These are phyloP conservation scores for Bettongia penicillata DNA, from an alignment of 2,113 vertebrate genomes.

Conservation along the genomic window DNA sequence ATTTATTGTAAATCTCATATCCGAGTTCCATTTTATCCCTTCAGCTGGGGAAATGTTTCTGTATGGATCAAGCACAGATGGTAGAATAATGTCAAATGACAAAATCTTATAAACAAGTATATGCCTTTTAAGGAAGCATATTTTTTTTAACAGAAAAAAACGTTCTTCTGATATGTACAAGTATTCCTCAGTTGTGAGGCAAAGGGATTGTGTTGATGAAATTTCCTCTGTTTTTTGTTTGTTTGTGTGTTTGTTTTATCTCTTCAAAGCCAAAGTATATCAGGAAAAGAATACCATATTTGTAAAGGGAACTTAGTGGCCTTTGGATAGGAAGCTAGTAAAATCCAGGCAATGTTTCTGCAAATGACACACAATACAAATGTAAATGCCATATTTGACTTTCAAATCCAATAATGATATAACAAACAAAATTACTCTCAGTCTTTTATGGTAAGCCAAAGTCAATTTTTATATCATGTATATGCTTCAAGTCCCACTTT, in stretches of 20 bases:
- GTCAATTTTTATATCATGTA: conserved; percentile 1
- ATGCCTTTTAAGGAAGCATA: not conserved
- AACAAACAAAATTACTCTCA: conserved; percentile 60
- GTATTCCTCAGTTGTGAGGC: conserved; percentile 48
- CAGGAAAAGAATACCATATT: conserved; percentile 24
- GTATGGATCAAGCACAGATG: conserved; percentile 4
- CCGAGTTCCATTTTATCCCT: conserved; percentile 12
- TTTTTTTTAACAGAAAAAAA: conserved; percentile 60
- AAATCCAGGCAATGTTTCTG: conserved; percentile 54
- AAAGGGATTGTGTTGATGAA: conserved; percentile 21
- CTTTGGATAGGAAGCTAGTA: conserved; percentile 54
- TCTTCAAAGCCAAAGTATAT: conserved; percentile 24
- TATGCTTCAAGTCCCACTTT: conserved; percentile 1
- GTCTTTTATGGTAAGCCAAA: not conserved
- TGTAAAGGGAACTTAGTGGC: not conserved
- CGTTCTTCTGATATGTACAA: not conserved
- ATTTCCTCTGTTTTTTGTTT: not conserved
- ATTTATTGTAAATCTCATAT: conserved; percentile 48
- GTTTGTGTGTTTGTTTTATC: too few relatives aligned
- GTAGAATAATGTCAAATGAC: conserved; percentile 56
- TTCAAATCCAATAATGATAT: conserved; percentile 68
- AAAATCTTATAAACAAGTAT: conserved; percentile 16
- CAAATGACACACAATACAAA: conserved; percentile 39
- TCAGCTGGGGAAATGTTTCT: conserved; percentile 22
- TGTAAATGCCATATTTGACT: conserved; percentile 65